These are phyloP conservation scores for Spisula solida DNA, from an alignment of 2,888 invertebrate species.

Conservation along the genomic window DNA sequence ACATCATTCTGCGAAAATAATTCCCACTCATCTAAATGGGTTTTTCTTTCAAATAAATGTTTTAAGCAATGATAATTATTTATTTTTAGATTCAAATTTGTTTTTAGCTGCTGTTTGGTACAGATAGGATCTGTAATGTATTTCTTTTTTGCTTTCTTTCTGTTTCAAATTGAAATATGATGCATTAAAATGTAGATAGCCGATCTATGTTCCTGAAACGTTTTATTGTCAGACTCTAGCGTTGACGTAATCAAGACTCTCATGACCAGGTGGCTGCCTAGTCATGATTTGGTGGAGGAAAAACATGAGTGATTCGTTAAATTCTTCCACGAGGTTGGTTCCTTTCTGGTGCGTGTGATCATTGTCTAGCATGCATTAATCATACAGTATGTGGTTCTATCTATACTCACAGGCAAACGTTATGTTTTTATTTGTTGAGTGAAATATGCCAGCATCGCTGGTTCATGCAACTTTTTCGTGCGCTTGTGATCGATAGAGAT, in stretches of 20 bases:
- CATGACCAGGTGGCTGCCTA: constrained; percentile 12
- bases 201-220: neutral
- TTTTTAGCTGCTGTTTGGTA: neutral
- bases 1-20: too few relatives aligned
- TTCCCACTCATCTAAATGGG: too few relatives aligned
- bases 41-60: too few relatives aligned
- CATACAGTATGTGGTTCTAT: neutral
- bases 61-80: too few relatives aligned
- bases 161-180: neutral
- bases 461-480: too few relatives aligned
- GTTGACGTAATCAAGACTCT: constrained; percentile 3
- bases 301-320: neutral
- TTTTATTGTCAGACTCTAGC: neutral
- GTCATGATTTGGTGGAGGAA: neutral
- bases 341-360: neutral
- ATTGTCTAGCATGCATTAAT: neutral
- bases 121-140: neutral
- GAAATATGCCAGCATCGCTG: neutral
- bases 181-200: neutral
- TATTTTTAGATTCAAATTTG: neutral
- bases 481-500: too few relatives aligned
- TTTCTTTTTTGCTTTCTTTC: neutral
- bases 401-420: neutral
- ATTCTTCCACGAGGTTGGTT: neutral
- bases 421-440: neutral